Base-by-base conservation (phyloP, 2,888 invertebrate genomes). In the Athetis lepigone region DNA sequence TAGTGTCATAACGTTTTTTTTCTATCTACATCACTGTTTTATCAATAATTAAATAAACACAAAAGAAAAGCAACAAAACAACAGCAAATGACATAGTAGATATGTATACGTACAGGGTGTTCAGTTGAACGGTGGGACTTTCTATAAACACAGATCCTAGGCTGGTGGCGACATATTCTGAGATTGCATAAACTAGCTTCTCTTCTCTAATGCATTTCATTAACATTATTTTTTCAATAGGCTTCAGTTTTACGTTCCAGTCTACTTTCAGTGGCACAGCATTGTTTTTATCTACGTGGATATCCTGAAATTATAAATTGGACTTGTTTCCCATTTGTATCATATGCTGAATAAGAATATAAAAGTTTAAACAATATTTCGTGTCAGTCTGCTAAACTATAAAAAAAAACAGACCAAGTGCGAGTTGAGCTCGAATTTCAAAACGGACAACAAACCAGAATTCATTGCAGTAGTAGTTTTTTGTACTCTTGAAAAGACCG, bases 181-280 rank as follows among this genome's bases (percentile, higher is more conserved):
- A 97, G 8, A 98, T 96, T 1, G 97, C 98, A 82, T 97, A 97
- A 25, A 98, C 96, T 19, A 98, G 94, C 88, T 97, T 97, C 83
- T 98, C 98, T 88, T 97, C 98, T 77, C 96, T 96, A 50, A 98
- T 95, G 25, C 96, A 95, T 89, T 97, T 97, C 2, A 98, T 86
- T 33, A 98, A 88, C 95, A 98, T 96, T 9, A 98, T 92, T 88
- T 98, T 98, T 83, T 98, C 97, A 86, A 98, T 98, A 58, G 96
- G 90, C 1, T 93, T 95, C 19, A 98, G 87, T 13, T 88, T 91
- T 0, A 85, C 84, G 86, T 98, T 89, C 98, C 98, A 98, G 37
- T 96, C 83, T 4, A 87, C 79, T 0, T 80, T 64, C 46, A 95
- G 77, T 56, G 88, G 69, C 13, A 59, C 47, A 0, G 75, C 71